Percentiles rank a stretch among this genome's conserved stretches.
These are phyloP conservation scores for Oncorhynchus nerka DNA, from an alignment of 2,113 vertebrate species.

Conservation along the genomic window DNA sequence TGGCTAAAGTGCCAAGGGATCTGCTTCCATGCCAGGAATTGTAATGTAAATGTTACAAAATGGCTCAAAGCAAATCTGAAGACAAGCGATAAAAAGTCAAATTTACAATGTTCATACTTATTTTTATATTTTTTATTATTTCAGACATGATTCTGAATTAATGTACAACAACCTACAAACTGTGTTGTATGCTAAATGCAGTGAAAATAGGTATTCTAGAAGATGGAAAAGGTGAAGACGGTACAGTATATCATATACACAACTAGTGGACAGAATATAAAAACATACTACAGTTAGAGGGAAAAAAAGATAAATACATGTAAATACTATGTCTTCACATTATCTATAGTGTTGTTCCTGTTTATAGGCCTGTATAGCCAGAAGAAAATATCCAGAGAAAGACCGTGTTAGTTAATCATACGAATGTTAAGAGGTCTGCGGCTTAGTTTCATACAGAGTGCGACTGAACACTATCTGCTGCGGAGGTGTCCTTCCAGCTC, in stretches of 20 bases:
- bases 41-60: too few species aligned
- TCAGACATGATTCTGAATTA: constrained; percentile 17
- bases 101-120: too few species aligned
- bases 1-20: too few species aligned
- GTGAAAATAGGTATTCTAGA: constrained; percentile 2
- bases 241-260: not conserved
- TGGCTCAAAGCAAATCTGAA: too few species aligned
- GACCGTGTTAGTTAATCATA: too few species aligned
- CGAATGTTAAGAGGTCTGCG: constrained; percentile 44
- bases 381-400: too few species aligned
- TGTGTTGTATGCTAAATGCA: constrained; percentile 8
- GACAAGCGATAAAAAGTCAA: too few species aligned
- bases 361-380: constrained; percentile 5
- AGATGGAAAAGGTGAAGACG: not conserved
- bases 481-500: constrained; percentile 33
- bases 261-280: constrained; percentile 26
- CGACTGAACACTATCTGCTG: constrained; percentile 31
- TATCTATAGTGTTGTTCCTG: constrained; percentile 55
- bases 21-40: too few species aligned
- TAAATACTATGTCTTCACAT: constrained; percentile 63
- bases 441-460: constrained; percentile 38
- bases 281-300: constrained; percentile 29
- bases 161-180: constrained; percentile 42
- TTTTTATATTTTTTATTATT: constrained; percentile 41
- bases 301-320: constrained; percentile 36